phyloP scores from a whole-genome alignment of 2,888 invertebrate genomes.

The Nephrotoma appendiculata region DNA sequence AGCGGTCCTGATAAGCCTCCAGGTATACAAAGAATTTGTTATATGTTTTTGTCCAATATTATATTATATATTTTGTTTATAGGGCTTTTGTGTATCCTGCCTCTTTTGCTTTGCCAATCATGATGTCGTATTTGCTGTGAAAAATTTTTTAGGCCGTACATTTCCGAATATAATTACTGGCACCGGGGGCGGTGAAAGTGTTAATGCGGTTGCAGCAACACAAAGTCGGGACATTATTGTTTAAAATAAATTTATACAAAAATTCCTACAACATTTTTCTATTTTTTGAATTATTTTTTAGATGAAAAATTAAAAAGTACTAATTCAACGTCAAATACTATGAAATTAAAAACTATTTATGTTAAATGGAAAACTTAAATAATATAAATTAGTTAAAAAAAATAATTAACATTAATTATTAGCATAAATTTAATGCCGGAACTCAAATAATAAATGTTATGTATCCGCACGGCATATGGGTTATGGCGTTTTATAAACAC shows the following conservation, averaged over 20 bases:
- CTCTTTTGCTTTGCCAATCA: constrained; percentile 64
- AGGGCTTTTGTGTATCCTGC: constrained; percentile 56
- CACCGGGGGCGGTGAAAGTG: not conserved
- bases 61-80: constrained; percentile 8
- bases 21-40: not conserved
- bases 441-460: no score
- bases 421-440: not conserved
- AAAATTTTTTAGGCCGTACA: constrained; percentile 32
- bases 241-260: constrained; percentile 14
- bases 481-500: no score
- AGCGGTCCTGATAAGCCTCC: constrained; percentile 26
- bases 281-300: constrained; percentile 14
- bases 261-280: constrained; percentile 5
- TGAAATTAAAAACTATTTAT: not conserved
- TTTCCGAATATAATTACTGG: constrained; percentile 22
- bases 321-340: not conserved
- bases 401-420: not conserved
- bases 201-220: constrained; percentile 16
- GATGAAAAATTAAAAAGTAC: not conserved
- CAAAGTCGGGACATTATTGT: constrained; percentile 32
- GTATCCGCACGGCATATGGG: no score
- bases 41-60: constrained; percentile 14
- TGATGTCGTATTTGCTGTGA: constrained; percentile 45
- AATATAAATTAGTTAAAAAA: not conserved
- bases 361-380: not conserved